A percentile compares a stretch with the other conserved stretches of the same genome.
Evolutionary conservation across 2,113 vertebrate species (phyloP).

Genomic region (Mesembrinibis cayennensis): DNA sequence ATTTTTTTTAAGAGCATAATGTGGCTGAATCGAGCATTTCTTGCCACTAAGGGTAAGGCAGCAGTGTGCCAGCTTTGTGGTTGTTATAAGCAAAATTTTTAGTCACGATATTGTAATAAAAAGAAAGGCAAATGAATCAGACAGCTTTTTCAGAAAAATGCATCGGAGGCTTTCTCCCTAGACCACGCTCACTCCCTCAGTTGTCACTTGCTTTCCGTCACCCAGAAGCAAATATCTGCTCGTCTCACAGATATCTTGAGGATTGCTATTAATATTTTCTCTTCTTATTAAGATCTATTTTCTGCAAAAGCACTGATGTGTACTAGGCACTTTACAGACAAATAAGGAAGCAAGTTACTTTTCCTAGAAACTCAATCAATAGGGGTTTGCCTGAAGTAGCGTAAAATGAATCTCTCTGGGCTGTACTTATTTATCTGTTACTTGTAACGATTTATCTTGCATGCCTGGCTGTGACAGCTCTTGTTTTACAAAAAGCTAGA

Average conservation of each 20-base stretch:
- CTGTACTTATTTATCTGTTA: conserved; percentile 14
- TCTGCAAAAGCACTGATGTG: not conserved
- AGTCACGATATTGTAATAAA: not conserved
- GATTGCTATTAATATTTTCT: conserved; percentile 15
- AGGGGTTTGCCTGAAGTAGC: not conserved
- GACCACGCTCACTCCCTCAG: not conserved
- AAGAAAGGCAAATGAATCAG: not conserved
- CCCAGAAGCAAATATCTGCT: not conserved
- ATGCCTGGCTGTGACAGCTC: not conserved
- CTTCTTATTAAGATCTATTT: not conserved
- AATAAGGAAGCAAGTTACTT: not conserved
- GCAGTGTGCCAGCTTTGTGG: not conserved
- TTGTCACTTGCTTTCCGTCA: conserved; percentile 12
- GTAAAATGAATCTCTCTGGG: not conserved
- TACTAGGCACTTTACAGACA: conserved; percentile 15
- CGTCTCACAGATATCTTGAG: not conserved
- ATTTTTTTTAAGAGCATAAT: not conserved
- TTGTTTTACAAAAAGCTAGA: not conserved
- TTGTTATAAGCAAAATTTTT: not conserved
- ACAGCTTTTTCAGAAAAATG: not conserved
- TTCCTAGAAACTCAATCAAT: not conserved
- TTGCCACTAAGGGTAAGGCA: not conserved
- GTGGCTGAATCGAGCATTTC: not conserved
- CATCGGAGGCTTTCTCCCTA: not conserved
- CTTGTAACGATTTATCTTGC: conserved; percentile 12